Base-by-base conservation (phyloP, 2,888 invertebrate species). In the Agrochola lota region DNA sequence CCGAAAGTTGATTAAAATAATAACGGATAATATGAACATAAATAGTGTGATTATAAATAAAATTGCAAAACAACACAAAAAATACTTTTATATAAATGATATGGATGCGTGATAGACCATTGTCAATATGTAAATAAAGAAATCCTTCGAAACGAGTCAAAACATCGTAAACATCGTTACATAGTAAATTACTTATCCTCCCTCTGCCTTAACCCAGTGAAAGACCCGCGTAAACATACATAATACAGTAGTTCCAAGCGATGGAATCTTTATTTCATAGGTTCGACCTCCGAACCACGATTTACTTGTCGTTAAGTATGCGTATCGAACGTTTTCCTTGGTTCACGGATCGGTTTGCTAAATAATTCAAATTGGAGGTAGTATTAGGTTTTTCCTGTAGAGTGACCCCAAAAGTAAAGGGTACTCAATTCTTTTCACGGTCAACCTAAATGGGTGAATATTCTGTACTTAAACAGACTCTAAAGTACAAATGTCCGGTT, bases 301-400 rank as follows among this genome's bases (percentile, higher is more conserved):
- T 30, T 77, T 79, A 60, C n/a, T 15, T 15, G 35, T 79, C 46
- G 17, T 67, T 46, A 59, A 40, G 9, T 55, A 77, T 49, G 49
- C 40, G 7, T 49, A 60, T 59, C 59, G 15, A 79, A 60, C 11
- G 7, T 59, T 79, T 78, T 12, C 9, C 40, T 79, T n/a, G 57
- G n/a, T 30, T 60, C 4, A 30, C 40, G 69, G 40, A n/a, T 30
- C 70, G 20, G 20, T 79, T 49, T 20, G 20, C n/a, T 40, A 49
- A 43, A 59, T 15, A 12, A 79, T 77, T 69, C n/a, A 79, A 79
- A 77, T 68, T 49, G 49, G 1, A 49, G 30, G 23, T 59, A 15
- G 46, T 49, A n/a, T 49, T 64, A 12, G 1, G 20, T 17, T 57
- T 78, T 49, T 68, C 30, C 49, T 11, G 35, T 49, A 46, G 46